These are phyloP conservation scores for Oncopodura yosiiana DNA, from an alignment of 1,140 invertebrate species.

Conservation along the genomic window DNA sequence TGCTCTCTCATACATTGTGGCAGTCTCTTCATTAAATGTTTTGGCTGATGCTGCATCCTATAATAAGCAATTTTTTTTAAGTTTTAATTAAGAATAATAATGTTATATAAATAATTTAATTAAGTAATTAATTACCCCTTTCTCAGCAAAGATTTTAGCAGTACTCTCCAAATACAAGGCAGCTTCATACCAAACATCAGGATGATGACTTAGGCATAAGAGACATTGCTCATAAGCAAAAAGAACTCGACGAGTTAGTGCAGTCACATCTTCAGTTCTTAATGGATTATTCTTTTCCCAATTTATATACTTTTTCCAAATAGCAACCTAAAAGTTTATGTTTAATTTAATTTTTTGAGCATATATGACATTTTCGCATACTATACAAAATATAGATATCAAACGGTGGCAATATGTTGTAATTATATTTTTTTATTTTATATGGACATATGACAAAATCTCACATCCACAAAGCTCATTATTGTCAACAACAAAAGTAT, in stretches of 20 bases:
- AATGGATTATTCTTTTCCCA: slow-evolving; percentile 97
- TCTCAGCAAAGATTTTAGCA: slow-evolving; percentile 81
- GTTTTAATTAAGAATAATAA: not conserved
- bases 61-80: not conserved
- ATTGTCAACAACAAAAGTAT: too few species aligned
- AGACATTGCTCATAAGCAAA: slow-evolving; percentile 98
- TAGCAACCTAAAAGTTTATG: slow-evolving; percentile 64
- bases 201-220: slow-evolving; percentile 90
- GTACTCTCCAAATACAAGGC: slow-evolving; percentile 91
- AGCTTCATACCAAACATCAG: slow-evolving; percentile 98
- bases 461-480: too few species aligned
- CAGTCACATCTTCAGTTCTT: slow-evolving; percentile 83
- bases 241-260: slow-evolving; percentile 88
- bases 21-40: slow-evolving; percentile 85
- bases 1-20: slow-evolving; percentile 85
- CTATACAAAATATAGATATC: not conserved
- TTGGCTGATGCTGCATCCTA: slow-evolving; percentile 85
- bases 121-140: slow-evolving; percentile 57
- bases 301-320: slow-evolving; percentile 98
- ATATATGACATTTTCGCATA: slow-evolving; percentile 10
- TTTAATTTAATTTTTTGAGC: too few species aligned
- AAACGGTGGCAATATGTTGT: slow-evolving; percentile 7
- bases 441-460: slow-evolving; percentile 16
- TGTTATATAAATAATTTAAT: not conserved
- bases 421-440: slow-evolving; percentile 21